Evolutionary conservation across 2,113 vertebrate genomes (phyloP).

Genomic region (Hippocampus zosterae): DNA sequence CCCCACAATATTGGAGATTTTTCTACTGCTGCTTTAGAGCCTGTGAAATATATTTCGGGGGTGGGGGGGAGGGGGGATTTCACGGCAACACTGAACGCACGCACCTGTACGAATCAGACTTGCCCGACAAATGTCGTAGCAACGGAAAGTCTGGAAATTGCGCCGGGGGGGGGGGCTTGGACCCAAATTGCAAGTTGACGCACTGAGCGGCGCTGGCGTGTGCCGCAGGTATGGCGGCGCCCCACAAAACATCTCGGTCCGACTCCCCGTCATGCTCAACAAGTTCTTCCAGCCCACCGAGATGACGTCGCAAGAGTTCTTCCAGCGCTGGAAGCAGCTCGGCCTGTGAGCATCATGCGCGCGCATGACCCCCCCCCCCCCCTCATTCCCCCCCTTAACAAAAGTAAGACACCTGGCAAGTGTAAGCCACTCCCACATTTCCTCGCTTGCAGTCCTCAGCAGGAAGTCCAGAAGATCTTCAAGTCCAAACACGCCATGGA

Average conservation of each 20-base stretch:
- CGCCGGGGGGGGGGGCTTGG: slow-evolving; percentile 60
- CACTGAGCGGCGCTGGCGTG: slow-evolving; percentile 58
- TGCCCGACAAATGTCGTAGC: too few species aligned
- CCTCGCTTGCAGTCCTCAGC: slow-evolving; percentile 76
- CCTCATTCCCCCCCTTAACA: neutral
- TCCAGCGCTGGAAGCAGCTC: slow-evolving; percentile 93
- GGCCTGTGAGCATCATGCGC: slow-evolving; percentile 72
- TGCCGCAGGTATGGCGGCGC: slow-evolving; percentile 82
- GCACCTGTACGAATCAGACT: too few species aligned
- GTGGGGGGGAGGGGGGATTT: too few species aligned
- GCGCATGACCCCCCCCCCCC: neutral
- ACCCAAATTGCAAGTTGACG: slow-evolving; percentile 58
- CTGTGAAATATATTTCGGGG: too few species aligned
- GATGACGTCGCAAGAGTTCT: slow-evolving; percentile 88
- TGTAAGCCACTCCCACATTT: neutral
- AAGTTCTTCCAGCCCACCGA: slow-evolving; percentile 94
- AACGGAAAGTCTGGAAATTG: neutral
- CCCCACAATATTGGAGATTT: too few species aligned
- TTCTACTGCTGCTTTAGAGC: too few species aligned
- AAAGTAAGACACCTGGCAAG: neutral
- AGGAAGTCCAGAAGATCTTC: slow-evolving; percentile 92
- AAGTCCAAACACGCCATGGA: slow-evolving; percentile 88
- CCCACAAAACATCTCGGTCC: slow-evolving; percentile 83
- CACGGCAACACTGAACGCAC: too few species aligned
- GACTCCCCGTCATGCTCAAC: slow-evolving; percentile 87